phyloP scores from a whole-genome alignment of 2,113 vertebrate species.

The Cinclus cinclus region DNA sequence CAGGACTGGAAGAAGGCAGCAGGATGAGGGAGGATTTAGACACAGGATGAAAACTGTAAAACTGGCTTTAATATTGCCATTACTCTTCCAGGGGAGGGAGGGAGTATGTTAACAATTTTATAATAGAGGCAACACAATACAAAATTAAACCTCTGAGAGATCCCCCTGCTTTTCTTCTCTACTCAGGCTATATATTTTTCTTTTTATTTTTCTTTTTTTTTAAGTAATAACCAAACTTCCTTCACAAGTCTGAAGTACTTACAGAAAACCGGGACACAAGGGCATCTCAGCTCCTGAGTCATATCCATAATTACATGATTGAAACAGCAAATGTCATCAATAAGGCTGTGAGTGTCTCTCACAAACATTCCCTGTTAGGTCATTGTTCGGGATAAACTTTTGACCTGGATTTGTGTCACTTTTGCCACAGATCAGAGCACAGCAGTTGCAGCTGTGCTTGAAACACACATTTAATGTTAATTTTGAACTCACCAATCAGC shows the following conservation, averaged over 20 bases:
- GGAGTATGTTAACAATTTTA: neutral
- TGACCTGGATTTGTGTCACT: neutral
- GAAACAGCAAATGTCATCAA: neutral
- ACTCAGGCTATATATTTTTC: neutral
- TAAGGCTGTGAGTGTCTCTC: neutral
- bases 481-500: neutral
- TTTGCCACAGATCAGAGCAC: neutral
- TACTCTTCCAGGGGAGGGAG: neutral
- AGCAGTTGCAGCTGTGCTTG: neutral
- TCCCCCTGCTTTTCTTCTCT: neutral
- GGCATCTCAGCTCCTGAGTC: neutral
- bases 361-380: neutral
- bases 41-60: constrained; percentile 32
- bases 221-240: neutral
- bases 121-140: neutral
- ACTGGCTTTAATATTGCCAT: constrained; percentile 1
- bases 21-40: constrained; percentile 43
- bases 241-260: neutral
- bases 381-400: neutral
- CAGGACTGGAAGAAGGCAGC: neutral
- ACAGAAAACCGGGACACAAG: neutral
- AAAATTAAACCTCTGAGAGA: neutral
- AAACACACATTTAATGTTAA: neutral
- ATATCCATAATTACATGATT: neutral
- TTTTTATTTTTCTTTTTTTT: neutral